phyloP scores from a whole-genome alignment of 2,888 invertebrate species.

The Hololepta plana region DNA sequence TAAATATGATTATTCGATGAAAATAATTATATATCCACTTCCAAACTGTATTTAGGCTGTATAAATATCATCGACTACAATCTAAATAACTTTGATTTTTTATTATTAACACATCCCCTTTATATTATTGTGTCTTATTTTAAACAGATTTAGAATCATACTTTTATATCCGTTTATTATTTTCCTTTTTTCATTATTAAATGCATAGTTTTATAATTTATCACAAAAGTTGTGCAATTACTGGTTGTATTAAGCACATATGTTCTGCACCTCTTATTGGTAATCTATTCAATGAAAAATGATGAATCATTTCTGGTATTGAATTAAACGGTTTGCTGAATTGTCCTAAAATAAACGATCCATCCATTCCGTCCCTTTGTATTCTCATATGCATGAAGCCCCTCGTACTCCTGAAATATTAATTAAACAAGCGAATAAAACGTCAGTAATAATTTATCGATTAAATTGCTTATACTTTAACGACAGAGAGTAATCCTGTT shows the following conservation, averaged over 20 bases:
- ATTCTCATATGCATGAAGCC: constrained; percentile 98
- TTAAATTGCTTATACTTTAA: too few species aligned
- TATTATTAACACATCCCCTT: too few species aligned
- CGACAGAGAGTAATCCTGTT: constrained; percentile 85
- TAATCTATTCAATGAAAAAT: constrained; percentile 82
- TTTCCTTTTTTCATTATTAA: too few species aligned
- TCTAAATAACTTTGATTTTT: too few species aligned
- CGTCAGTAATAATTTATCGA: too few species aligned
- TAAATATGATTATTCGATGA: too few species aligned
- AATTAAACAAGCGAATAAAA: not conserved
- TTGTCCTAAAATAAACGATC: constrained; percentile 74
- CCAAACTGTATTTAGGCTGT: too few species aligned
- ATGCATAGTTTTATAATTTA: constrained; percentile 17
- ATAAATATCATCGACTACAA: too few species aligned
- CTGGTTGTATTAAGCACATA: constrained; percentile 85
- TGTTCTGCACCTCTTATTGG: constrained; percentile 93
- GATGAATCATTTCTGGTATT: constrained; percentile 88
- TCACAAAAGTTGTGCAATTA: constrained; percentile 66
- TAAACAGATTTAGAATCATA: too few species aligned
- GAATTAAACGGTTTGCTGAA: constrained; percentile 84
- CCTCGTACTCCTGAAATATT: constrained; percentile 60
- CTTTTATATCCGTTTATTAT: too few species aligned
- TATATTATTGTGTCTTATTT: too few species aligned
- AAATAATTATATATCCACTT: too few species aligned
- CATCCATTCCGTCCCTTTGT: constrained; percentile 38